Evolutionary conservation across 2,797 vertebrate species (phyloP).

Genomic region (Caiman crocodilus): DNA sequence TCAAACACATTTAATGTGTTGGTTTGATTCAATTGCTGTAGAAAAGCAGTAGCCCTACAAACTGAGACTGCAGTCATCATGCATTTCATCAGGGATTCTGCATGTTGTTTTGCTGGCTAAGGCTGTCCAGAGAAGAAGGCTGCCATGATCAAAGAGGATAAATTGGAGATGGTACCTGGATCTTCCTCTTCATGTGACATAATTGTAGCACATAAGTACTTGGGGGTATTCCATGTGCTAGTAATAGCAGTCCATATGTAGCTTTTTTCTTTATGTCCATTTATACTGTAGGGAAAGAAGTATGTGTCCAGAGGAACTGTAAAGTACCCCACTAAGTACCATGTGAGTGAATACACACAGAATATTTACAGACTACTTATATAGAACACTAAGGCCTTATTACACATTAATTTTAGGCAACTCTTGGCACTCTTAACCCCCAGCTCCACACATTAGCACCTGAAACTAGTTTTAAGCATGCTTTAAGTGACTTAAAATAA

Average conservation of each 20-base stretch:
- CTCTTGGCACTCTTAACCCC: no score
- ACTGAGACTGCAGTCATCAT: fast-evolving
- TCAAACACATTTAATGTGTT: neutral
- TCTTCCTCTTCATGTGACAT: neutral
- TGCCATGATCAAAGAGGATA: fast-evolving
- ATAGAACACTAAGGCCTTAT: no score
- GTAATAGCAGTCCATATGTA: neutral
- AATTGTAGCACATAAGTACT: neutral
- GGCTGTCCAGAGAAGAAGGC: neutral
- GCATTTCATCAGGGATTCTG: fast-evolving
- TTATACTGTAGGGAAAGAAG: neutral
- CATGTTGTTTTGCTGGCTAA: neutral
- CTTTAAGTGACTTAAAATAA: no score
- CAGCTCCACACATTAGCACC: no score
- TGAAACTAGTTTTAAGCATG: no score
- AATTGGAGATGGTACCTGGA: neutral
- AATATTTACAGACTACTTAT: no score
- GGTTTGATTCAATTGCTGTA: fast-evolving
- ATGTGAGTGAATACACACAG: neutral
- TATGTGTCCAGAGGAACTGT: neutral
- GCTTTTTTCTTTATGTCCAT: fast-evolving
- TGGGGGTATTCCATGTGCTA: neutral
- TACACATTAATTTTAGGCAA: no score
- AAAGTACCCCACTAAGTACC: neutral
- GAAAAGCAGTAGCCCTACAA: neutral